Conservation (phyloP, 2,113 vertebrate species). For the Stegastes partitus region DNA sequence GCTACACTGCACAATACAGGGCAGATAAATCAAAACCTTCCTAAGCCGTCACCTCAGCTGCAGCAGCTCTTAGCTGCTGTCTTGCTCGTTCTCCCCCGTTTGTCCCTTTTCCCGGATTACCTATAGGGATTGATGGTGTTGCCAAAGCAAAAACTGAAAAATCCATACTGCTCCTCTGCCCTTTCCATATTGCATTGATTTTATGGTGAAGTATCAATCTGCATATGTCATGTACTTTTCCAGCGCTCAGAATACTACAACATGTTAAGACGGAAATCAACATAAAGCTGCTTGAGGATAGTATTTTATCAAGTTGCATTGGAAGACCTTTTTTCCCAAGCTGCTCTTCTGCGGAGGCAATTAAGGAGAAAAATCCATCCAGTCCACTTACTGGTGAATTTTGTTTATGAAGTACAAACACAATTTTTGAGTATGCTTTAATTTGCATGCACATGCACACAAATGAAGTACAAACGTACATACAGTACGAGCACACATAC, state of each 20-base stretch:
- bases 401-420: conserved; percentile 38
- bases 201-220: conserved; percentile 70
- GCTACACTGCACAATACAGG: conserved; percentile 22
- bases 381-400: conserved; percentile 8
- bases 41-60: conserved; percentile 24
- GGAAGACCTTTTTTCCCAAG: not conserved
- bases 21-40: conserved; percentile 50
- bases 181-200: conserved; percentile 74
- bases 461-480: not conserved
- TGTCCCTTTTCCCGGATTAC: conserved; percentile 64
- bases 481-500: not conserved
- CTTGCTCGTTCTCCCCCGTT: conserved; percentile 15
- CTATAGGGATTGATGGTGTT: conserved; percentile 73
- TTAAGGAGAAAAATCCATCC: conserved; percentile 29
- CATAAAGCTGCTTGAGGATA: conserved; percentile 44
- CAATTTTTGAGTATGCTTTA: conserved; percentile 31
- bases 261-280: conserved; percentile 52
- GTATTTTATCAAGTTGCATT: conserved; percentile 23
- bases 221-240: conserved; percentile 59
- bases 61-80: conserved; percentile 45
- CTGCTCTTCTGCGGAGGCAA: conserved; percentile 8
- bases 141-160: conserved; percentile 69
- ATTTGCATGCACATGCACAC: conserved; percentile 1
- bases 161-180: conserved; percentile 69
- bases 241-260: conserved; percentile 37